These are phyloP conservation scores for Mormoops blainvillei DNA, from an alignment of 2,113 vertebrate genomes.

Conservation along the genomic window DNA sequence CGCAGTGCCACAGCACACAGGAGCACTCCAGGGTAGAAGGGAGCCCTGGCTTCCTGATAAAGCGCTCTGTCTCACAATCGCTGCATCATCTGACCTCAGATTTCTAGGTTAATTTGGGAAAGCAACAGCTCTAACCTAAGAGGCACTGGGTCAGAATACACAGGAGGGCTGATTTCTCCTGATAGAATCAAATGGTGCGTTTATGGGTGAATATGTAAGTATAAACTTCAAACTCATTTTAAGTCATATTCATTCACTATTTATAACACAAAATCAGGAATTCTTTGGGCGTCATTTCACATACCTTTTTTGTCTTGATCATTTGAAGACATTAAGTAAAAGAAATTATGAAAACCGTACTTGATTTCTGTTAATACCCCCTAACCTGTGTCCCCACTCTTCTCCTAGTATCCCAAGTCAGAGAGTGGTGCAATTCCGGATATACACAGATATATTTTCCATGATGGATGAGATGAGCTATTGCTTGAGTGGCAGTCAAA, in stretches of 20 bases:
- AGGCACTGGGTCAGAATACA: background rate
- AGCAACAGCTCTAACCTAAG: background rate
- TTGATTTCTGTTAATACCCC: background rate
- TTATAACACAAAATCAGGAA: background rate
- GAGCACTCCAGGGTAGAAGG: background rate
- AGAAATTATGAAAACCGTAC: background rate
- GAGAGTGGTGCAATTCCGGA: background rate
- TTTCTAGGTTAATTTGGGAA: background rate
- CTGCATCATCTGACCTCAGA: background rate
- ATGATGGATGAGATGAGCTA: background rate
- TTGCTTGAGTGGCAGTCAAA: background rate
- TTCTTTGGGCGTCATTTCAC: background rate
- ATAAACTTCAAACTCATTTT: background rate
- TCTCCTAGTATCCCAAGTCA: background rate
- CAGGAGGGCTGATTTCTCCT: background rate
- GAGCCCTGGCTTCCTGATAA: background rate
- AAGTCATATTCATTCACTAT: background rate
- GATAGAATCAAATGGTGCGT: background rate
- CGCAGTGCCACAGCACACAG: background rate
- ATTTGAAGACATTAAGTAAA: background rate
- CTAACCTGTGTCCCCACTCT: fast-evolving
- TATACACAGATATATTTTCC: background rate
- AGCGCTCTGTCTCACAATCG: background rate
- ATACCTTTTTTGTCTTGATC: background rate
- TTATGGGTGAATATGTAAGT: background rate